phyloP scores from a whole-genome alignment of 2,797 vertebrate genomes.

The Poeciliopsis turneri region DNA sequence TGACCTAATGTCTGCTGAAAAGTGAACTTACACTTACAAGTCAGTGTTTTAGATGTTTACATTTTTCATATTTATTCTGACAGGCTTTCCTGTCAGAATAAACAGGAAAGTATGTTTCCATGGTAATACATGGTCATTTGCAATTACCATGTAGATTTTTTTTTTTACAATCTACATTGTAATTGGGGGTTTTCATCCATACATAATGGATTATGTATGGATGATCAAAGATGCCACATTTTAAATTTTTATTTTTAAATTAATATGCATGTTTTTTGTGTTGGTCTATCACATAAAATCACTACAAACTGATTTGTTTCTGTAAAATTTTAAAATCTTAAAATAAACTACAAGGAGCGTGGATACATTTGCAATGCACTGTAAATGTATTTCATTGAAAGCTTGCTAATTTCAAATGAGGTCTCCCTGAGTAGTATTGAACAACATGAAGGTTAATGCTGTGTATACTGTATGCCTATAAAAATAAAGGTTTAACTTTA shows the following conservation, averaged over 20 bases:
- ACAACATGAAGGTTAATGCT: constrained; percentile 73
- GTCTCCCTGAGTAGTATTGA: constrained; percentile 70
- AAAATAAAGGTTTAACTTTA: constrained; percentile 83
- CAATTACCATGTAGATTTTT: neutral
- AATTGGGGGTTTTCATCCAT: neutral
- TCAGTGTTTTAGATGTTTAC: neutral
- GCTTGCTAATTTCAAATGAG: constrained; percentile 59
- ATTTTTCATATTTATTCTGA: neutral
- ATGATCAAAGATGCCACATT: neutral
- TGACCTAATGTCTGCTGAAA: neutral
- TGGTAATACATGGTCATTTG: neutral
- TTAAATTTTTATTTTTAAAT: neutral
- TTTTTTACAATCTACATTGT: neutral
- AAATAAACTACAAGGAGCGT: neutral
- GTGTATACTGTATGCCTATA: constrained; percentile 81
- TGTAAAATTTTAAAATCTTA: neutral
- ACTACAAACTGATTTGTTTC: neutral
- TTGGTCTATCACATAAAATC: neutral
- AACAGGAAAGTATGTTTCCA: too few relatives aligned
- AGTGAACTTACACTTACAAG: neutral
- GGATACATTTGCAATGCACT: neutral
- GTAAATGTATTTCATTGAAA: constrained; percentile 27
- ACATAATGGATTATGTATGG: neutral
- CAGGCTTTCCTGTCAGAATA: neutral
- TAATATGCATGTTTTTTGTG: neutral